A percentile compares a stretch with the other conserved stretches of the same genome.
Conservation (phyloP, 1,140 invertebrate genomes). For the Littorina saxatilis region DNA sequence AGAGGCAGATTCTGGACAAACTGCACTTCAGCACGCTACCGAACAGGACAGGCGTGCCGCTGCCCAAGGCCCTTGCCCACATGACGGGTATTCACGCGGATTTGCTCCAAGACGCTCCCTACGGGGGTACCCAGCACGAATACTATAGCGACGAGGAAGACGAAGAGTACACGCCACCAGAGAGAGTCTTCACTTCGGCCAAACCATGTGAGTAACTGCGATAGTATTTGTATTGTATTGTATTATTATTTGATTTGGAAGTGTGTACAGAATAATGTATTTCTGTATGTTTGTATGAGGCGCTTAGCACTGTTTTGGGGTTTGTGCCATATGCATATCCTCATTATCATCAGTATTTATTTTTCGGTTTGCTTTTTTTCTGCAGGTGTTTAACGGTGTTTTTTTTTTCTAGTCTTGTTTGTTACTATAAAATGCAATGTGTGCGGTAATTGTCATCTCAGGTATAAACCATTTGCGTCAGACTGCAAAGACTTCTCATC, state of each 20-base stretch:
- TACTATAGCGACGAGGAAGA: conserved; percentile 8
- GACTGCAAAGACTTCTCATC: no score
- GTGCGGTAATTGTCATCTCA: no score
- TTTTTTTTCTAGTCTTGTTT: not conserved
- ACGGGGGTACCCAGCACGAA: not conserved
- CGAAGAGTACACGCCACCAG: conserved; percentile 27
- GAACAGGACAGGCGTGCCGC: conserved; percentile 21
- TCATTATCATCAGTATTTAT: no score
- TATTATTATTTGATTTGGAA: no score
- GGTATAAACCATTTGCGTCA: no score
- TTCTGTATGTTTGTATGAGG: no score
- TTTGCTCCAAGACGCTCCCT: conserved; percentile 18
- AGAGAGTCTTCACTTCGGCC: conserved; percentile 27
- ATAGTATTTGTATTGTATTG: not conserved
- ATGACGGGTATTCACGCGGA: not conserved
- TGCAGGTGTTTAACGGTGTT: no score
- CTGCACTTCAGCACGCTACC: conserved; percentile 22
- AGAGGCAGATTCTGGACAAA: conserved; percentile 24
- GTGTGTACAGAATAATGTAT: no score
- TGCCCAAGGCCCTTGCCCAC: conserved; percentile 32
- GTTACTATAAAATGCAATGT: no score
- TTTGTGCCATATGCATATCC: no score
- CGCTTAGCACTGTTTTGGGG: no score
- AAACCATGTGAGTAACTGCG: conserved; percentile 31
- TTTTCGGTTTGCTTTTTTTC: no score